Evolutionary conservation across 2,113 vertebrate genomes (phyloP), one percentile per base, ranked within the genome.

Genomic region (Lontra canadensis): DNA sequence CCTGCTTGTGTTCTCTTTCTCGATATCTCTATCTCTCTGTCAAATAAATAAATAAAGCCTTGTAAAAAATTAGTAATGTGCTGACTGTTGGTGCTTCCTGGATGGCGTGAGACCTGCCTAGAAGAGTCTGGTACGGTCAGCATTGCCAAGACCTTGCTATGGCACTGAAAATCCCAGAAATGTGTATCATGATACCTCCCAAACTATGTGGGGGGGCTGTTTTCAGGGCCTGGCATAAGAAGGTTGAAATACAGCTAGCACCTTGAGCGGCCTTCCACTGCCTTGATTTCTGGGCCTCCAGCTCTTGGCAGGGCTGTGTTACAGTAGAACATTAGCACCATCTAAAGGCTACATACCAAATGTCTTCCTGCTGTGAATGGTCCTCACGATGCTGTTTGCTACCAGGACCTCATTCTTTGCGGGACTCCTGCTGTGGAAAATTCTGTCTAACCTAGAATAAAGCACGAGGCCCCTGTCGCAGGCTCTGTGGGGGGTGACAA

Each of bases 301-400:
- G 21, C 65, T 49, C 26, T 26, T 86, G 55, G 47, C 73, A 93
- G 65, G 20, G n/a, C 21, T 94, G 23, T 65, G 9, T 90, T 94
- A 63, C 26, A 76, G 88, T 0, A 89, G 98, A 97, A 13, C 94
- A 71, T 87, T 96, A 98, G 98, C 98, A 98, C 98, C 99, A 98
- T 95, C 98, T 98, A 98, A 98, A 98, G 98, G 98, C 90, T 94
- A 80, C 42, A 91, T 63, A 79, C 88, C 78, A 90, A 88, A 96
- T 63, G 61, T 92, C 74, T 82, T 96, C 42, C 25, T 20, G 67
- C 39, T 1, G 1, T 85, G 69, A 76, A 81, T 15, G 55, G 7
- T 88, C n/a, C 57, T 81, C 29, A 74, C 79, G 89, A 94, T 49
- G 10, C 44, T 90, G 26, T 93, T 94, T 92, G 39, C 14, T 89